Evolutionary conservation across 2,888 invertebrate species (phyloP), one percentile per base, ranked within the genome.

Genomic region (Cerastis rubricosa): DNA sequence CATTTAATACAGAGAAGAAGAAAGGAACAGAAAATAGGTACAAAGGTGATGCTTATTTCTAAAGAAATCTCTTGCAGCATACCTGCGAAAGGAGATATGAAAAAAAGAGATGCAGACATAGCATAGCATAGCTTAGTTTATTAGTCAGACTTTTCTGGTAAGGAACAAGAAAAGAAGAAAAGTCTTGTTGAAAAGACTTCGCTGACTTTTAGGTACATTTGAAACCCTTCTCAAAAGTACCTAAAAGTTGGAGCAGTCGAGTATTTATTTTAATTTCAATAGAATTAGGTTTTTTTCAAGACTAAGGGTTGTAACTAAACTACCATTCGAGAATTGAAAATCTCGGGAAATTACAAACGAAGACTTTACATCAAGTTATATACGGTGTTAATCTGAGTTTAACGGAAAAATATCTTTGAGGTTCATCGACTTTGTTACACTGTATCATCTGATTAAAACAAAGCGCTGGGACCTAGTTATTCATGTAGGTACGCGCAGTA

Each of bases 141-240:
- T 66, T 69, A 72, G 77, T 47, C 57, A n/a, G 76, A 64, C 69
- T 78, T 74, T 71, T 71, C 65, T 54, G 71, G 85, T 71, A 61
- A 35, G 35, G 35, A 35, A 35, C 35, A 35, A 35, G 35, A 35
- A 35, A 35, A 51, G n/a, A 35, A 35, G 35, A 35, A 35, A 35
- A 51, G n/a, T 76, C 80, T 75, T 63, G 74, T 69, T 83, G 57
- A 74, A 82, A 85, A 71, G 40, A 51, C 47, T 71, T 81, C 9
- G 51, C 45, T 47, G 65, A 74, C 49, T 74, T 70, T 61, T 45
- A 64, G 40, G n/a, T n/a, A 43, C 35, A 63, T 66, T 74, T 75
- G 45, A 66, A 80, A 71, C 19, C 59, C 19, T 19, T 29, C 29
- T 59, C 17, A 4, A 59, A 29, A 29, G 17, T 29, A 1, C 8